Evolutionary conservation across 2,888 invertebrate genomes (phyloP).

Genomic region (Mimas tiliae): DNA sequence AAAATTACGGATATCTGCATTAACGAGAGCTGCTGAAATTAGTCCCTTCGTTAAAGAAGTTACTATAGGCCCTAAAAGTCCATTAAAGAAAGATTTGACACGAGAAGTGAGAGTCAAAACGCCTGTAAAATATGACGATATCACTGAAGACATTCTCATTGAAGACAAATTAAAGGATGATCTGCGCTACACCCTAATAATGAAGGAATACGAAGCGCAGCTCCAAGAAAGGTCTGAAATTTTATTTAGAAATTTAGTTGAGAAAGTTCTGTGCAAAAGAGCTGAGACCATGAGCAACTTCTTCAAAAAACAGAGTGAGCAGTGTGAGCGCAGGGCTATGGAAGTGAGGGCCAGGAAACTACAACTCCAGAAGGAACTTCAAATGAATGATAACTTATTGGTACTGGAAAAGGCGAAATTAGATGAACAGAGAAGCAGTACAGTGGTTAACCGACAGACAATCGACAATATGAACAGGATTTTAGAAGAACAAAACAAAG

Average conservation of each 20-base stretch:
- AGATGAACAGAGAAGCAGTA: slow-evolving; percentile 78
- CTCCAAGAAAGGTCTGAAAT: slow-evolving; percentile 60
- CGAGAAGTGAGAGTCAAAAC: slow-evolving; percentile 32
- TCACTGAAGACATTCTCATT: slow-evolving; percentile 54
- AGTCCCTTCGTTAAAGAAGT: slow-evolving; percentile 79
- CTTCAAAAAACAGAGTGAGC: slow-evolving; percentile 65
- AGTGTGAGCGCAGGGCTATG: slow-evolving; percentile 67
- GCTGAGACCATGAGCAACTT: slow-evolving; percentile 62
- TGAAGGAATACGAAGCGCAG: slow-evolving; percentile 64
- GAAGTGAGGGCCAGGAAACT: slow-evolving; percentile 69
- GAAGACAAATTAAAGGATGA: slow-evolving; percentile 68
- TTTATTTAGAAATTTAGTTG: slow-evolving; percentile 63
- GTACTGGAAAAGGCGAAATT: slow-evolving; percentile 70
- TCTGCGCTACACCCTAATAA: slow-evolving; percentile 62
- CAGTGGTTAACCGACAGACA: slow-evolving; percentile 68
- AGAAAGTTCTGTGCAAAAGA: slow-evolving; percentile 65
- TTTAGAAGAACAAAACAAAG: slow-evolving; percentile 79
- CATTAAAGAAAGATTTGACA: slow-evolving; percentile 46
- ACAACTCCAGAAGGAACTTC: slow-evolving; percentile 70
- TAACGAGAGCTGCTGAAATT: slow-evolving; percentile 84
- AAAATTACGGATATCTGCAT: slow-evolving; percentile 83
- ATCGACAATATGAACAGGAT: slow-evolving; percentile 79
- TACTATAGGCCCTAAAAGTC: slow-evolving; percentile 65
- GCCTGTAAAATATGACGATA: slow-evolving; percentile 38
- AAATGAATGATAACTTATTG: slow-evolving; percentile 80